phyloP scores from a whole-genome alignment of 1,140 invertebrate species.

The Scaptomyza graminum region DNA sequence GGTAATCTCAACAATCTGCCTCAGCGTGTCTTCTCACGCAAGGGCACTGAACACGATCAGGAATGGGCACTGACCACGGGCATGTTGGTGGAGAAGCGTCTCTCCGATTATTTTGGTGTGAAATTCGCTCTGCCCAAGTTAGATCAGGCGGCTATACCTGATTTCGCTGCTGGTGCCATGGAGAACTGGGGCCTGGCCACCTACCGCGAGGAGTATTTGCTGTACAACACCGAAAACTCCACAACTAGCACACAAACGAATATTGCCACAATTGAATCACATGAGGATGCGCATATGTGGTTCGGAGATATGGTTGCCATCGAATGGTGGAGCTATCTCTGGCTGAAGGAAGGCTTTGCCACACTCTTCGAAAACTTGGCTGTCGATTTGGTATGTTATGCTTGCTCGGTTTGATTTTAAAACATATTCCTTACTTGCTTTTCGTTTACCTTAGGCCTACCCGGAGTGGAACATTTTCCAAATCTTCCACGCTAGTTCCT shows the following conservation, averaged over 20 bases:
- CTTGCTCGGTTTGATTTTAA: background rate
- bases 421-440: background rate
- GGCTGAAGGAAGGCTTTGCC: slow-evolving; percentile 86
- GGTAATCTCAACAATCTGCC: slow-evolving; percentile 73
- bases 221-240: slow-evolving; percentile 70
- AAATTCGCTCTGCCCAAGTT: slow-evolving; percentile 72
- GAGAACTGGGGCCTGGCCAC: slow-evolving; percentile 83
- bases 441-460: slow-evolving; percentile 83
- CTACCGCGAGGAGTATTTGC: slow-evolving; percentile 74
- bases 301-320: slow-evolving; percentile 88
- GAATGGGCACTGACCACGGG: slow-evolving; percentile 75
- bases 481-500: slow-evolving; percentile 89
- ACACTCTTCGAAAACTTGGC: slow-evolving; percentile 83
- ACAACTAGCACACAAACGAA: slow-evolving; percentile 83
- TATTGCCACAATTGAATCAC: slow-evolving; percentile 86
- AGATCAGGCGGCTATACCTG: slow-evolving; percentile 77
- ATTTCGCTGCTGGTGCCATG: slow-evolving; percentile 82
- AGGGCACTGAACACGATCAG: slow-evolving; percentile 68
- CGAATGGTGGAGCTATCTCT: slow-evolving; percentile 87
- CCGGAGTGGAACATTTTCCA: slow-evolving; percentile 91
- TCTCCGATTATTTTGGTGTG: slow-evolving; percentile 68
- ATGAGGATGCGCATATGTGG: slow-evolving; percentile 88
- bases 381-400: slow-evolving; percentile 56
- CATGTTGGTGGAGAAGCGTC: slow-evolving; percentile 66
- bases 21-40: slow-evolving; percentile 73